Evolutionary conservation across 2,113 vertebrate genomes (phyloP).

Genomic region (Alces alces): DNA sequence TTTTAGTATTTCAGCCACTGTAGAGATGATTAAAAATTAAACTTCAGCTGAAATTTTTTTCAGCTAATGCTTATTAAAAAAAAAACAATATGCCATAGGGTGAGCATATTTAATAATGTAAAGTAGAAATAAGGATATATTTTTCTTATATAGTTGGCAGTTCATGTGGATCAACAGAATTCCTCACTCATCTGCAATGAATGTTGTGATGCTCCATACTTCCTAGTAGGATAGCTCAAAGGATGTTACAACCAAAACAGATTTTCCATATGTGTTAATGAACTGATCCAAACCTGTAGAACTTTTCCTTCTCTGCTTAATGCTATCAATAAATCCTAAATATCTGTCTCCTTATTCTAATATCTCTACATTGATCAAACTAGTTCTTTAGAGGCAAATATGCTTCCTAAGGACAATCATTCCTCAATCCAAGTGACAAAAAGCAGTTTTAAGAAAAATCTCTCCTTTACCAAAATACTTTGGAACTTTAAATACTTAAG

Average conservation of each 20-base stretch:
- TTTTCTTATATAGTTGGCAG: background rate
- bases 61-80: background rate
- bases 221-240: background rate
- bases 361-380: background rate
- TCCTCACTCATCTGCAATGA: background rate
- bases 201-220: background rate
- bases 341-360: background rate
- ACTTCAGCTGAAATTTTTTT: background rate
- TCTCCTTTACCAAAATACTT: background rate
- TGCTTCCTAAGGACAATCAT: background rate
- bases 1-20: slow-evolving; percentile 10
- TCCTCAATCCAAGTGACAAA: background rate
- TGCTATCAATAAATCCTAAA: background rate
- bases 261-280: background rate
- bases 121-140: background rate
- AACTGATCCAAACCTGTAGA: background rate
- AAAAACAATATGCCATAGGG: background rate
- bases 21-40: slow-evolving; percentile 13
- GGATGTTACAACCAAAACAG: background rate
- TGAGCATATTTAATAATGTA: background rate
- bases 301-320: background rate
- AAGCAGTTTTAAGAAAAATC: background rate
- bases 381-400: background rate
- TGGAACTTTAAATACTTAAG: background rate
- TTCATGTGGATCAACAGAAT: background rate